These are phyloP conservation scores for Dasysyrphus tricinctus DNA, from an alignment of 2,888 invertebrate species.

Conservation along the genomic window DNA sequence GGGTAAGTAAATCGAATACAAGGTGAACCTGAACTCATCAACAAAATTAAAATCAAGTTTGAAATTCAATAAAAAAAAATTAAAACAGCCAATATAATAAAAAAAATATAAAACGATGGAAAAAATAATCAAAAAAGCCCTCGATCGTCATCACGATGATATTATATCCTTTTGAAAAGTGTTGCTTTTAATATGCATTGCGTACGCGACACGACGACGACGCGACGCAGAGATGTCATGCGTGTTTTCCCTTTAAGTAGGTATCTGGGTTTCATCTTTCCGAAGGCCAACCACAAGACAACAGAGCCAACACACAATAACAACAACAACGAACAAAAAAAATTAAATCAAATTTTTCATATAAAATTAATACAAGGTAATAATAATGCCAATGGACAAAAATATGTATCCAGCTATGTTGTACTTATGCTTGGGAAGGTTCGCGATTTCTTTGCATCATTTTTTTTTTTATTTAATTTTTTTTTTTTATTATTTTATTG, in stretches of 20 bases:
- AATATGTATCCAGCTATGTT: constrained; percentile 35
- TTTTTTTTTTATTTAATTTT: neutral
- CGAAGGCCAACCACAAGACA: constrained; percentile 67
- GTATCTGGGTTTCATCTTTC: constrained; percentile 72
- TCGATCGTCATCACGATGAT: constrained; percentile 35
- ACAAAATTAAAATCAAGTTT: constrained; percentile 74
- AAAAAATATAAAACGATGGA: constrained; percentile 9
- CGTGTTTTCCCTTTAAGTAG: constrained; percentile 67
- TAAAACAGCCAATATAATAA: no score
- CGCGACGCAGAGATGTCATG: constrained; percentile 63
- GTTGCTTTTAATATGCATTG: constrained; percentile 69
- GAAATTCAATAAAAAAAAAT: constrained; percentile 63
- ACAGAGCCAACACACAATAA: neutral
- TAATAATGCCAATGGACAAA: constrained; percentile 62
- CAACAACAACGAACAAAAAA: no score
- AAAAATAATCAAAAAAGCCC: constrained; percentile 14
- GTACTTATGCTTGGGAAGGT: constrained; percentile 12
- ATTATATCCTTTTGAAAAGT: constrained; percentile 58
- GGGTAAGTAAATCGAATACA: constrained; percentile 73
- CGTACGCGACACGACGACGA: constrained; percentile 44
- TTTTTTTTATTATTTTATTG: neutral
- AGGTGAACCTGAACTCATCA: constrained; percentile 74
- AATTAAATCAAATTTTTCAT: constrained; percentile 45
- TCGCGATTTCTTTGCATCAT: neutral
- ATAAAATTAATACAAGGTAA: constrained; percentile 69